Evolutionary conservation across 2,113 vertebrate genomes (phyloP).

Genomic region (Ceratotherium simum): DNA sequence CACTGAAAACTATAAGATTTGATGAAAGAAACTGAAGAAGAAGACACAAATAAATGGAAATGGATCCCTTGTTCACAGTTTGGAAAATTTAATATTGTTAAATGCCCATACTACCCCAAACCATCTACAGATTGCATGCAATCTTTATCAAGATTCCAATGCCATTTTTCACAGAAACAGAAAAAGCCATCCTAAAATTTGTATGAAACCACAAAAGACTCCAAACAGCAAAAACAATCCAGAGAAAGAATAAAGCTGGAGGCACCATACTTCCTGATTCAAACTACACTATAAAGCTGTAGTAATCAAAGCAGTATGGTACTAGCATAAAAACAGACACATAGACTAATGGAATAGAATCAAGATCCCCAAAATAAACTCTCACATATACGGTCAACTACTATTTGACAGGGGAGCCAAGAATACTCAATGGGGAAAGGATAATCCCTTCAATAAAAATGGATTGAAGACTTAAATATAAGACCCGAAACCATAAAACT

Average conservation of each 20-base stretch:
- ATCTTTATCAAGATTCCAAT: background rate
- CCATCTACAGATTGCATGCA: background rate
- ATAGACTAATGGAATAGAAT: background rate
- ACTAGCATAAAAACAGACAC: background rate
- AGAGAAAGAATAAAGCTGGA: background rate
- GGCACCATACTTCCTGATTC: background rate
- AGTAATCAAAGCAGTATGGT: background rate
- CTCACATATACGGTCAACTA: background rate
- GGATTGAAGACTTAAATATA: background rate
- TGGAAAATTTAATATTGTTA: background rate
- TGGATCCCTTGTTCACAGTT: background rate
- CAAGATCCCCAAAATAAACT: background rate
- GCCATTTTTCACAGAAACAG: background rate
- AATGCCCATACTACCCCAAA: background rate
- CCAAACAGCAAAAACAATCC: background rate
- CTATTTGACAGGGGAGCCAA: background rate
- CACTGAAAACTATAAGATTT: background rate
- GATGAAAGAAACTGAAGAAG: constrained; percentile 2
- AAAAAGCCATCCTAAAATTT: background rate
- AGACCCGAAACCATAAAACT: background rate
- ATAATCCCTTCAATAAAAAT: background rate
- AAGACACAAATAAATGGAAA: background rate
- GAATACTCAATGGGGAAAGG: background rate
- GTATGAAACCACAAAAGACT: background rate
- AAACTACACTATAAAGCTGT: background rate